Conservation (phyloP, 2,888 invertebrate genomes). For the Drosophila sordidapex region DNA sequence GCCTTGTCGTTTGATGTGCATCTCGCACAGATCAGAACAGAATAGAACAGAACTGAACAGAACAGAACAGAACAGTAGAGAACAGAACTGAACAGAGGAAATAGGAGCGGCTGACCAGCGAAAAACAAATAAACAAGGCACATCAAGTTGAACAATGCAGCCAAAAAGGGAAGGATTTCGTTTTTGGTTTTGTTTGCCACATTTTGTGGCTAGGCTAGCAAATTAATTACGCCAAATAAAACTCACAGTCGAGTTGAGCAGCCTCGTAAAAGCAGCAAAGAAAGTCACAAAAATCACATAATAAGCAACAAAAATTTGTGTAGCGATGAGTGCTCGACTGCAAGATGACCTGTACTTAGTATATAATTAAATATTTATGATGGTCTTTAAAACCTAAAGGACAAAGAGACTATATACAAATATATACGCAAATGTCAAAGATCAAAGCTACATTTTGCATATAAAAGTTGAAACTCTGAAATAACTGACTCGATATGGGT, state of each 20-base stretch:
- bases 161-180: conserved; percentile 50
- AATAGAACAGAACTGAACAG: conserved; percentile 2
- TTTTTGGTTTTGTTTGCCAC: conserved; percentile 16
- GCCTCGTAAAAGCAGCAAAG: conserved; percentile 39
- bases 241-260: conserved; percentile 32
- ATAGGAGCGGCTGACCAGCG: conserved; percentile 46
- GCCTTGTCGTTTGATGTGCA: conserved; percentile 66
- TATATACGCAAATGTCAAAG: not conserved
- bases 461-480: not conserved
- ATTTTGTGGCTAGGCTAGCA: conserved; percentile 47
- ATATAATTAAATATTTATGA: not conserved
- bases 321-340: conserved; percentile 4
- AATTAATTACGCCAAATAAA: conserved; percentile 62
- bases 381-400: not conserved
- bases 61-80: conserved; percentile 5
- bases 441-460: not conserved
- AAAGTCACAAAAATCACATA: conserved; percentile 55
- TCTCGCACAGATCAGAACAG: conserved; percentile 29
- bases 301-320: conserved; percentile 8
- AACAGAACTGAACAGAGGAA: not conserved
- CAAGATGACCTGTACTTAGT: not conserved
- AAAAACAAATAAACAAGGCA: conserved; percentile 50
- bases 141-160: conserved; percentile 50
- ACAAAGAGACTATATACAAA: not conserved
- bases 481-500: not conserved